Conservation (phyloP, 2,888 invertebrate genomes). For the Amphimallon solstitiale region DNA sequence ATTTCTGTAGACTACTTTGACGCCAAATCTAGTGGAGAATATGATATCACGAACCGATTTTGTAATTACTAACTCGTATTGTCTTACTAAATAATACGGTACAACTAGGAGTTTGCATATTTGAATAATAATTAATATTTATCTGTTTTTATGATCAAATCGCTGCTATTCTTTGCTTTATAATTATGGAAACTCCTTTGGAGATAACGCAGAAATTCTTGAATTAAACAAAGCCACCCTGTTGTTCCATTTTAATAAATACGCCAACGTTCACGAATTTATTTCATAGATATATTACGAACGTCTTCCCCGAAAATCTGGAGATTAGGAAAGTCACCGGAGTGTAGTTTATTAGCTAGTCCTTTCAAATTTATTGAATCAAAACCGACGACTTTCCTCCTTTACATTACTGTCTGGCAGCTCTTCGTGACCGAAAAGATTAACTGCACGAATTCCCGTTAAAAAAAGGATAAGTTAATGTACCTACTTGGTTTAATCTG, state of each 20-base stretch:
- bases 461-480: too few relatives aligned
- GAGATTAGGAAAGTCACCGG: too few relatives aligned
- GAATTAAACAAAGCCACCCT: background rate
- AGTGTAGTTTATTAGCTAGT: too few relatives aligned
- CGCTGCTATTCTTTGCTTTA: background rate
- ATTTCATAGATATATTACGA: too few relatives aligned
- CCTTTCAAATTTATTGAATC: too few relatives aligned
- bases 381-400: too few relatives aligned
- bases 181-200: background rate
- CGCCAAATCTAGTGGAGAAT: background rate
- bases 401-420: too few relatives aligned
- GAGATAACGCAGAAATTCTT: constrained; percentile 1
- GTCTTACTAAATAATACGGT: background rate
- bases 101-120: background rate
- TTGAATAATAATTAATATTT: background rate
- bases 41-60: background rate
- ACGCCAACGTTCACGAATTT: too few relatives aligned
- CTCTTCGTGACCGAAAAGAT: too few relatives aligned
- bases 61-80: background rate
- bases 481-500: too few relatives aligned
- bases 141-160: background rate
- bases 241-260: background rate
- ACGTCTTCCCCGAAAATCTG: too few relatives aligned
- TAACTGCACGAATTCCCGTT: too few relatives aligned
- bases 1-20: background rate